Conservation (phyloP, 2,797 vertebrate genomes). For the Poecilia picta region DNA sequence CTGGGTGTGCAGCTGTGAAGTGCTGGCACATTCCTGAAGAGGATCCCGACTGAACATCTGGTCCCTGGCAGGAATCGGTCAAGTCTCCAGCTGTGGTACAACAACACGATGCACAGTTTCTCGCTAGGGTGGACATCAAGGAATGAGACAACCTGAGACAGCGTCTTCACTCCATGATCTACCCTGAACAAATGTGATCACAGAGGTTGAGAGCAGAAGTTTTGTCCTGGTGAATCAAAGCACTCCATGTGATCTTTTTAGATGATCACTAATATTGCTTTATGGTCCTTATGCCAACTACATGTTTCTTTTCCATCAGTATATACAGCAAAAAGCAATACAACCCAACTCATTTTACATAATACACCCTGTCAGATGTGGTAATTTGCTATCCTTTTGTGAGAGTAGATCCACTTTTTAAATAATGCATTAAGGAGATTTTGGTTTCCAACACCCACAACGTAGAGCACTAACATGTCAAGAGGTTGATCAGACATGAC, state of each 20-base stretch:
- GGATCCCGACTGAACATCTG: constrained; percentile 16
- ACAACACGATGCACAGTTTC: constrained; percentile 9
- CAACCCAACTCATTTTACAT: background rate
- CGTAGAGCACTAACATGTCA: background rate
- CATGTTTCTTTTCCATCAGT: constrained; percentile 31
- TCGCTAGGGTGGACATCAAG: constrained; percentile 20
- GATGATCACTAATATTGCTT: constrained; percentile 5
- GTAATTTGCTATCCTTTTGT: background rate
- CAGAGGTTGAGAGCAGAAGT: constrained; percentile 8
- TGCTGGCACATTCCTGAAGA: constrained; percentile 32
- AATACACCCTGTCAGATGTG: background rate
- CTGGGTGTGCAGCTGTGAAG: constrained; percentile 38
- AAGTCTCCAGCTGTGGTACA: constrained; percentile 24
- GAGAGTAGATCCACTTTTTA: background rate
- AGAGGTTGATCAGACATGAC: background rate
- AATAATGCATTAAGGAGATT: background rate
- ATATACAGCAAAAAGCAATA: constrained; percentile 10
- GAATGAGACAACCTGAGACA: constrained; percentile 21
- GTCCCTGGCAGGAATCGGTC: constrained; percentile 15
- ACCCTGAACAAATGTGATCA: constrained; percentile 3
- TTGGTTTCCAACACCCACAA: background rate
- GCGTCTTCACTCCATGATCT: constrained; percentile 29
- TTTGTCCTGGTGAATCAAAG: constrained; percentile 4
- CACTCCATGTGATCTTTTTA: constrained; percentile 3
- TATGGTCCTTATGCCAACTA: background rate